Evolutionary conservation across 2,113 vertebrate genomes (phyloP), one percentile per base, ranked within the genome.

Genomic region (Scomber colias): DNA sequence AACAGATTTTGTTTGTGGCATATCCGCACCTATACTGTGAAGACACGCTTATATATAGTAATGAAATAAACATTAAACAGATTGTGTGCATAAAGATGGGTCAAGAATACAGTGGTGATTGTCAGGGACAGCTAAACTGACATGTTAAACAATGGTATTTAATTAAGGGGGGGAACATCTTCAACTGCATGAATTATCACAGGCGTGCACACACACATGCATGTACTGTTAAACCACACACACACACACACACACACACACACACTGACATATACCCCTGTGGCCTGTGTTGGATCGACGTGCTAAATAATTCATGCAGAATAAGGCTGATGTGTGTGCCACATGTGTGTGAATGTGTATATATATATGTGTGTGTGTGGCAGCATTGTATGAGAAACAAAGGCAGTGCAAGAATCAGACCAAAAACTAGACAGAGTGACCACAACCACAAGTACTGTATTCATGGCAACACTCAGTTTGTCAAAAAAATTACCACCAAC

Each of bases 251-350:
- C 30, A 44, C 40, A 46, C n/a, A 16, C 56, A 50, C 40, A 77
- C 21, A 71, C 67, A 77, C 80, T 62, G 77, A 35, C 83, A 70
- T 51, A 61, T 77, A 86, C 70, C 79, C 76, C 68, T 67, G 82
- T 90, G 90, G 81, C 80, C 85, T 53, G 69, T 48, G 45, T 55
- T 67, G 77, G 79, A 89, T 92, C 81, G 74, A 90, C 86, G 55
- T 44, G 61, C 59, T 93, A 83, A 92, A 94, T 93, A 86, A 93
- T 93, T 93, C 86, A 94, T 92, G 71, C 60, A 68, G 71, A 66
- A 46, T 85, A 70, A 61, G 45, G 61, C 66, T 89, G 82, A 27
- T 69, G 21, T 60, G 35, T 49, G 16, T 60, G 45, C 24, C 24
- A 27, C 21, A 21, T 74, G 16, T 62, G 64, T 35, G 30, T 75